phyloP scores from a whole-genome alignment of 2,113 vertebrate species.

The Phaethornis superciliosus region DNA sequence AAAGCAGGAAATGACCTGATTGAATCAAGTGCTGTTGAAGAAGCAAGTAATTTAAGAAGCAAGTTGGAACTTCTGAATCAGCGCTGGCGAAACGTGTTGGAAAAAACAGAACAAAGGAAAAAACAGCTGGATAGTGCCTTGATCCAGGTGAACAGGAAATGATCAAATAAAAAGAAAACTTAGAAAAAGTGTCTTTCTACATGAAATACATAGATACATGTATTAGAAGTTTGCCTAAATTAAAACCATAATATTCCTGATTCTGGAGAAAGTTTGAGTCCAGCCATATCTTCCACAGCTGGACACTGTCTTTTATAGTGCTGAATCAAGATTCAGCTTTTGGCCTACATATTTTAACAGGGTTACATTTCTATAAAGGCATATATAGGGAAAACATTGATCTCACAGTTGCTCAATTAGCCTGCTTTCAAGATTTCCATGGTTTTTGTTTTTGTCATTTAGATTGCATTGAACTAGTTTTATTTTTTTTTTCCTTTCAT shows the following conservation, averaged over 20 bases:
- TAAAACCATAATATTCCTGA: neutral
- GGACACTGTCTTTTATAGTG: neutral
- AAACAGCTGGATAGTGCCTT: constrained; percentile 90
- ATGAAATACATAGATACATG: neutral
- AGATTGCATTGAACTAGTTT: neutral
- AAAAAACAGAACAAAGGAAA: constrained; percentile 90
- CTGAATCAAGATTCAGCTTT: neutral
- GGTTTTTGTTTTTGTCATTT: neutral
- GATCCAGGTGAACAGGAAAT: constrained; percentile 85
- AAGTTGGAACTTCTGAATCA: constrained; percentile 92
- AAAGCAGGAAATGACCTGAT: constrained; percentile 93
- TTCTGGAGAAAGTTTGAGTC: neutral
- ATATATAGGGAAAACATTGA: neutral
- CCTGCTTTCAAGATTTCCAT: neutral
- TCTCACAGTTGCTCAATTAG: neutral
- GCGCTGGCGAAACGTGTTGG: constrained; percentile 89
- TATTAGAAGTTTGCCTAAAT: neutral
- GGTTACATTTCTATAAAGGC: too few species aligned
- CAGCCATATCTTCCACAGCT: neutral
- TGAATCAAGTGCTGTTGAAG: constrained; percentile 92
- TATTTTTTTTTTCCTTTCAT: neutral
- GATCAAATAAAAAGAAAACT: constrained; percentile 6
- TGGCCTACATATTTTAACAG: neutral
- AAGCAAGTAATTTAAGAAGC: constrained; percentile 88
- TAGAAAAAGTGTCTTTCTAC: neutral